Evolutionary conservation across 2,113 vertebrate genomes (phyloP).

Genomic region (Mobula birostris): DNA sequence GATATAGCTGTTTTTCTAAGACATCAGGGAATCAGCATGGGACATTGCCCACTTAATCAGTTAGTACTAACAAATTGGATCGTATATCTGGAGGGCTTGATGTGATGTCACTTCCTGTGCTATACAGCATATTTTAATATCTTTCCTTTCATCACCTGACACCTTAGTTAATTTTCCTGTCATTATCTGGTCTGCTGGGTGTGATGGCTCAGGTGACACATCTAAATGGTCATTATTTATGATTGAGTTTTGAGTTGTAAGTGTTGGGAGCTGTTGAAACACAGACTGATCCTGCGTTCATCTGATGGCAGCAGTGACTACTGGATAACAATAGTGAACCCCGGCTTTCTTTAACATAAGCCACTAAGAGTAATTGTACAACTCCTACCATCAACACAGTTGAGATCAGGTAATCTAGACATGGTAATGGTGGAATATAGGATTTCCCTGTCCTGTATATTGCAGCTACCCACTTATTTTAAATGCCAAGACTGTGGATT

Average conservation of each 20-base stretch:
- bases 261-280: neutral
- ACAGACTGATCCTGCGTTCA: neutral
- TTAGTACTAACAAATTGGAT: constrained; percentile 23
- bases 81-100: constrained; percentile 10
- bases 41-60: constrained; percentile 11
- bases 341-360: neutral
- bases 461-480: neutral
- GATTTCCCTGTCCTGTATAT: neutral
- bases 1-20: constrained; percentile 10
- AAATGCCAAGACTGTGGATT: neutral
- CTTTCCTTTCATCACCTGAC: neutral
- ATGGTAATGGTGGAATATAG: neutral
- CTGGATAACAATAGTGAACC: neutral
- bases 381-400: neutral
- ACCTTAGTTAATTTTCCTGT: neutral
- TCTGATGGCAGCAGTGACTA: neutral
- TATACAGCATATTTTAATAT: neutral
- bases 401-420: neutral
- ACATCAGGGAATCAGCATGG: neutral
- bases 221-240: neutral
- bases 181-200: neutral
- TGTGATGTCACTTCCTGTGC: neutral
- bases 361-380: neutral
- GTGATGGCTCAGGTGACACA: neutral
- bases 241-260: neutral